Conservation (phyloP, 2,113 vertebrate genomes). For the Elaphurus davidianus region DNA sequence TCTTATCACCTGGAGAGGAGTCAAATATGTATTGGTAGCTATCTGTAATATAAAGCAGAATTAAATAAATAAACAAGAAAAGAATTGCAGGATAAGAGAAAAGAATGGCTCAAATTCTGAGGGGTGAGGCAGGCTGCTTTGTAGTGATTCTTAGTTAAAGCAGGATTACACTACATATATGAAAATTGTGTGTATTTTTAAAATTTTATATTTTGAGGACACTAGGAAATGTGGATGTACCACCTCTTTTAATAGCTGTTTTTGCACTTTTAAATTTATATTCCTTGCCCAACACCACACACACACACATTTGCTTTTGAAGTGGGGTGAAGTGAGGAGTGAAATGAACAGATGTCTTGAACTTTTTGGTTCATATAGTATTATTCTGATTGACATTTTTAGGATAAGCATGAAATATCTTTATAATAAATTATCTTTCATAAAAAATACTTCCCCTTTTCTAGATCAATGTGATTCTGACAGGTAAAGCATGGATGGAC, state of each 20-base stretch:
- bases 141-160: not conserved
- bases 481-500: not conserved
- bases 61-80: not conserved
- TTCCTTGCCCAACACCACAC: not conserved
- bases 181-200: not conserved
- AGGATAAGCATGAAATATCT: not conserved
- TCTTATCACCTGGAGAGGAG: not conserved
- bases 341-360: not conserved
- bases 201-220: not conserved
- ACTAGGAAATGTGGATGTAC: not conserved
- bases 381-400: conserved; percentile 13
- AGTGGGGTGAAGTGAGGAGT: not conserved
- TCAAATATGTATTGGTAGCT: not conserved
- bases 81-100: not conserved
- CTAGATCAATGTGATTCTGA: not conserved
- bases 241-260: not conserved
- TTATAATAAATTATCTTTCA: conserved; percentile 7
- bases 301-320: not conserved
- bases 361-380: not conserved
- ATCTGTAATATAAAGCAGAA: not conserved
- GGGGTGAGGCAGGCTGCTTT: not conserved
- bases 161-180: not conserved
- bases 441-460: not conserved
- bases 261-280: conserved; percentile 14
- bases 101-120: not conserved